These are phyloP conservation scores for Rhimphoctona megacephalus DNA, from an alignment of 2,888 invertebrate genomes.

Conservation along the genomic window DNA sequence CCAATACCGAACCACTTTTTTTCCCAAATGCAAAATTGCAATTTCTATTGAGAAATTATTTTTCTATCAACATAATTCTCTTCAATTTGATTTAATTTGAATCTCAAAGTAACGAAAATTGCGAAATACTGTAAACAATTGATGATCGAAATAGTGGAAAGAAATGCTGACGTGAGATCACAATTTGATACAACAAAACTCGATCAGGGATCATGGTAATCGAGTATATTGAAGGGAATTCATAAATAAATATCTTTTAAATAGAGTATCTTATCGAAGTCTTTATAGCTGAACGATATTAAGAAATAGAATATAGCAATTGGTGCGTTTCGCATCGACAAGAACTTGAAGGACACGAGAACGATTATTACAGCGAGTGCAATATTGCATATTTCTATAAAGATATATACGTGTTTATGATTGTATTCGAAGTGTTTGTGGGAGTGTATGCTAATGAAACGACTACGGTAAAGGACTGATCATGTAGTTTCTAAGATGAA, in stretches of 20 bases:
- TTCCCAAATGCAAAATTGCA: no score
- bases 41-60: neutral
- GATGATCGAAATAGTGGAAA: conserved; percentile 1
- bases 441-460: conserved; percentile 14
- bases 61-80: neutral
- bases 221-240: neutral
- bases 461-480: neutral
- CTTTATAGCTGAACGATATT: conserved; percentile 54
- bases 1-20: neutral
- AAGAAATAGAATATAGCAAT: conserved; percentile 59
- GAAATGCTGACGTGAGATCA: neutral
- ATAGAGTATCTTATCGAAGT: conserved; percentile 49
- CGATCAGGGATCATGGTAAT: neutral
- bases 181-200: conserved; percentile 3
- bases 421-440: neutral
- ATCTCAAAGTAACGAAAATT: neutral
- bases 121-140: neutral
- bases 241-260: conserved; percentile 31
- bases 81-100: neutral
- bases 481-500: neutral
- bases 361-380: conserved; percentile 16
- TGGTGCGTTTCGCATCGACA: conserved; percentile 41
- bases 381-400: neutral
- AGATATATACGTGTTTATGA: neutral
- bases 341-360: conserved; percentile 51